These are phyloP conservation scores for Clistopyga incitator DNA, from an alignment of 2,888 invertebrate species.

Conservation along the genomic window DNA sequence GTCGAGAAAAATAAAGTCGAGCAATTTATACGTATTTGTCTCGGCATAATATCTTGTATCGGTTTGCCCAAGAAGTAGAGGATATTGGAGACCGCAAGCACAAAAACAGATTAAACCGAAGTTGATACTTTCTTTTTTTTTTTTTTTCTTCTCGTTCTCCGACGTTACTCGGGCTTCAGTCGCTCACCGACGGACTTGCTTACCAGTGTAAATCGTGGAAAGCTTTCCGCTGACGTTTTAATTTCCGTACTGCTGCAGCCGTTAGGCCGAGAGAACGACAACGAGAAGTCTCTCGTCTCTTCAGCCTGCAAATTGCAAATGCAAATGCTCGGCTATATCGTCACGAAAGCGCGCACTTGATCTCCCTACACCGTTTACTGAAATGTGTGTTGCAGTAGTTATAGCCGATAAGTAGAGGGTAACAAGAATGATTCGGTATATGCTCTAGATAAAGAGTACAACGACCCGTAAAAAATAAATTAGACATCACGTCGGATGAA, in stretches of 20 bases:
- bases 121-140: constrained; percentile 38
- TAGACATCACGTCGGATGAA: constrained; percentile 36
- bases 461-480: constrained; percentile 52
- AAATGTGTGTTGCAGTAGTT: constrained; percentile 24
- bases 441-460: constrained; percentile 14
- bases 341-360: constrained; percentile 32
- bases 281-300: constrained; percentile 21
- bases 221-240: constrained; percentile 64
- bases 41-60: constrained; percentile 16
- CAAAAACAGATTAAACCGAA: constrained; percentile 49
- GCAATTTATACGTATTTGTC: constrained; percentile 5
- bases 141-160: not conserved
- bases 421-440: not conserved
- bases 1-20: not conserved
- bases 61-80: not conserved
- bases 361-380: constrained; percentile 34
- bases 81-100: constrained; percentile 1
- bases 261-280: constrained; percentile 27
- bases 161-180: constrained; percentile 42
- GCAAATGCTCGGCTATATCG: constrained; percentile 46
- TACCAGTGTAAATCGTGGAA: constrained; percentile 43
- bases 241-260: constrained; percentile 54
- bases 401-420: constrained; percentile 26
- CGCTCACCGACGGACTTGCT: constrained; percentile 57
- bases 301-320: constrained; percentile 56